A percentile compares a stretch with the other conserved stretches of the same genome.
Evolutionary conservation across 35 echinoderm and acorn worm species (phyloP).

Genomic region (Apostichopus californicus): DNA sequence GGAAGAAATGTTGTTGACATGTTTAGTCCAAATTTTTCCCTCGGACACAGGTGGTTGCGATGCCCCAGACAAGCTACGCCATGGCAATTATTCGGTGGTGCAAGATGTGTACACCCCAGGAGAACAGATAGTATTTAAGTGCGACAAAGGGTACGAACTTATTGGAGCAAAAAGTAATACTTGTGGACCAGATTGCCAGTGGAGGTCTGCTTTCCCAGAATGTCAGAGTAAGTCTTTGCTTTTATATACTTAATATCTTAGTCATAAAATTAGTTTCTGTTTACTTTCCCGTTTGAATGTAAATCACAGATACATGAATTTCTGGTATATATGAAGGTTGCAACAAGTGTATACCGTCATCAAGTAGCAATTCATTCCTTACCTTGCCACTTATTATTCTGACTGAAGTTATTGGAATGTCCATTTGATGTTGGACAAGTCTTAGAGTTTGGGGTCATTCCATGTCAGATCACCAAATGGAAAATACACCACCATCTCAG

Average conservation of each 20-base stretch:
- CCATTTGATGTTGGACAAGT: no score
- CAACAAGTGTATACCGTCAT: no score
- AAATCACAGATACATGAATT: not conserved
- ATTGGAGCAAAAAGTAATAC: slow-evolving; percentile 26
- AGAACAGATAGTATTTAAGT: slow-evolving; percentile 29
- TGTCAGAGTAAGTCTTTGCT: slow-evolving; percentile 79
- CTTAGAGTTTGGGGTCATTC: no score
- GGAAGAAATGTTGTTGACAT: no score
- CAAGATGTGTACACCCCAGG: slow-evolving; percentile 33
- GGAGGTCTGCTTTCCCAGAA: slow-evolving; percentile 57
- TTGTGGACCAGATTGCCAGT: slow-evolving; percentile 58
- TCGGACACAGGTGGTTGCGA: slow-evolving; percentile 49
- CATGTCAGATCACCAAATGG: no score
- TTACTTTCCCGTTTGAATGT: not conserved
- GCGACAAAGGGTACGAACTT: slow-evolving; percentile 66
- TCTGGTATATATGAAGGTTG: no score
- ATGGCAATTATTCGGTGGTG: slow-evolving; percentile 40
- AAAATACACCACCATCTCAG: no score
- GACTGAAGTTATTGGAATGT: no score
- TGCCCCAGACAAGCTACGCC: not conserved
- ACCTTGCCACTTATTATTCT: no score
- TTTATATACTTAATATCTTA: not conserved
- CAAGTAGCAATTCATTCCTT: no score
- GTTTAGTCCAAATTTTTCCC: no score
- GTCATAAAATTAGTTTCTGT: not conserved